Evolutionary conservation across 2,797 vertebrate genomes (phyloP).

Genomic region (Mionectes olivaceus): DNA sequence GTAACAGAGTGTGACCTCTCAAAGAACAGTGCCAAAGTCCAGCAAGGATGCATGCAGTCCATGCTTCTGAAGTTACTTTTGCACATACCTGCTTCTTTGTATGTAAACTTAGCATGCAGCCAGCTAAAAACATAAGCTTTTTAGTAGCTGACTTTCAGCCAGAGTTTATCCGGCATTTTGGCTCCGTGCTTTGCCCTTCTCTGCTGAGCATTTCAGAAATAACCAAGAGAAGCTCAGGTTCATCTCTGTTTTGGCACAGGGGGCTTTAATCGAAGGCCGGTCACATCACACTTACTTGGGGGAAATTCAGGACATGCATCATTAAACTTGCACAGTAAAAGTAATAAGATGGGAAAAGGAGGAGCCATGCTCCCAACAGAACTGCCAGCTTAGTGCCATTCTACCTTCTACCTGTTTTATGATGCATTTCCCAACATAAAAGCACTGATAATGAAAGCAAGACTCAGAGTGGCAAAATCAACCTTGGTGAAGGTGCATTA

Average conservation of each 20-base stretch:
- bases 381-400: not conserved
- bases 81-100: not conserved
- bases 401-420: slow-evolving; percentile 2
- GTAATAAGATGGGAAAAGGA: not conserved
- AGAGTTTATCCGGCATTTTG: not conserved
- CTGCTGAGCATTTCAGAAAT: not conserved
- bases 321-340: slow-evolving; percentile 17
- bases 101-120: not conserved
- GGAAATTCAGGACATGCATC: not conserved
- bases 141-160: not conserved
- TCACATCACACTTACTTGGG: not conserved
- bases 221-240: not conserved
- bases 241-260: not conserved
- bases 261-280: not conserved
- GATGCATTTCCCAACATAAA: not conserved
- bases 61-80: not conserved
- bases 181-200: not conserved
- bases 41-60: not conserved
- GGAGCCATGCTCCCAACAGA: not conserved
- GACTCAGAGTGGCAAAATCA: not conserved
- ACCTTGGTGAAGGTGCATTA: not conserved
- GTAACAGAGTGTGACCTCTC: not conserved
- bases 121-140: not conserved
- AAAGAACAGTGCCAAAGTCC: not conserved
- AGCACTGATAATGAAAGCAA: not conserved